Evolutionary conservation across 2,888 invertebrate species (phyloP).

Genomic region (Coenonympha arcania): DNA sequence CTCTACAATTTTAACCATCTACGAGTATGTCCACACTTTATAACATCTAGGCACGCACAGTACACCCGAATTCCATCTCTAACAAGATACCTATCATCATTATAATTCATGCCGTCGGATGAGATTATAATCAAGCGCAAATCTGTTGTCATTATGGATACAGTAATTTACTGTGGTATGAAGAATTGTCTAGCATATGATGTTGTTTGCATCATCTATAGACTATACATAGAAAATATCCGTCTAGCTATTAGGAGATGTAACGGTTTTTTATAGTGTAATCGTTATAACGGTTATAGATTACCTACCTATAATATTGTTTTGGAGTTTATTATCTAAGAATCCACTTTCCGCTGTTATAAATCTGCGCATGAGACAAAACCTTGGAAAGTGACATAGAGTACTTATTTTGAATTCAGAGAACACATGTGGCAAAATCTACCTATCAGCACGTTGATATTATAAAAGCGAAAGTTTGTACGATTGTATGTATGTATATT

Average conservation of each 20-base stretch:
- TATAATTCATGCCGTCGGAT: conserved; percentile 3
- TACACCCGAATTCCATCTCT: conserved; percentile 1
- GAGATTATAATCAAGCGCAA: conserved; percentile 9
- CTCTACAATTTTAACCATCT: background rate
- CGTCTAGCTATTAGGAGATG: background rate
- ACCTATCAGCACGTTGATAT: too few relatives aligned
- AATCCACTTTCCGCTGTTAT: too few relatives aligned
- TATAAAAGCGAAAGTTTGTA: too few relatives aligned
- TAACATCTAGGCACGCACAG: background rate
- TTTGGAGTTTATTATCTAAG: too few relatives aligned
- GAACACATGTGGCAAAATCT: too few relatives aligned
- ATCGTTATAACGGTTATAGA: background rate
- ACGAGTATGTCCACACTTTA: background rate
- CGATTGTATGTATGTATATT: too few relatives aligned
- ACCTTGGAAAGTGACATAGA: too few relatives aligned
- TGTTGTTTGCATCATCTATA: background rate
- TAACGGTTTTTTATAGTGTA: background rate
- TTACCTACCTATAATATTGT: too few relatives aligned
- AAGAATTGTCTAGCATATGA: background rate
- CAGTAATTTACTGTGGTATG: background rate
- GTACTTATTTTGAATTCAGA: too few relatives aligned
- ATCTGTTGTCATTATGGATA: conserved; percentile 7
- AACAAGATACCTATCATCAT: conserved; percentile 7
- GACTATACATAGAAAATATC: too few relatives aligned
- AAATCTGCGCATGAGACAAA: too few relatives aligned